phyloP scores from a whole-genome alignment of 2,113 vertebrate species.

The Odobenus rosmarus region DNA sequence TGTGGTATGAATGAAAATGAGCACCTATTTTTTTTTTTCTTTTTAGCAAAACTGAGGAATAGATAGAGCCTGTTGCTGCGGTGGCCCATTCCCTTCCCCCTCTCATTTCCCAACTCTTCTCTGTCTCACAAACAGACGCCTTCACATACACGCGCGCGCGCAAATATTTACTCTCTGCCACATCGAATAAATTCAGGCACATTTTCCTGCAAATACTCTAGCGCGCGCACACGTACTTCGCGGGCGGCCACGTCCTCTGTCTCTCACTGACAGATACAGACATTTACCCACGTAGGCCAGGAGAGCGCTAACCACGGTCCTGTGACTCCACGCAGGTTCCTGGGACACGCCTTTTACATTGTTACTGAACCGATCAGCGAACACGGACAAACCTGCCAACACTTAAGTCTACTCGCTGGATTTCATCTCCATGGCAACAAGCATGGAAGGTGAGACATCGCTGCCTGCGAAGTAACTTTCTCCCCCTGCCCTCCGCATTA shows the following conservation, averaged over 20 bases:
- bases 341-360: conserved; percentile 36
- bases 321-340: conserved; percentile 65
- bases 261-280: conserved; percentile 26
- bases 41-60: not conserved
- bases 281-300: conserved; percentile 67
- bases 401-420: conserved; percentile 66
- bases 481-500: conserved; percentile 48
- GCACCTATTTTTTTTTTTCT: not conserved
- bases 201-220: conserved; percentile 25
- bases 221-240: not conserved
- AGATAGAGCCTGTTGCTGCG: conserved; percentile 73
- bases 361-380: conserved; percentile 39
- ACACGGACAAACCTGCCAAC: conserved; percentile 62
- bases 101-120: not conserved
- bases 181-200: not conserved
- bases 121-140: not conserved
- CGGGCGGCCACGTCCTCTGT: not conserved
- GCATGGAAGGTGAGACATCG: conserved; percentile 76
- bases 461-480: conserved; percentile 76
- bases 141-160: not conserved
- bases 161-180: conserved; percentile 46
- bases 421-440: conserved; percentile 78
- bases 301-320: conserved; percentile 40
- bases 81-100: not conserved
- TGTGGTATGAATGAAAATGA: not conserved